Conservation (phyloP, 2,113 vertebrate species). For the Apodemus speciosus region DNA sequence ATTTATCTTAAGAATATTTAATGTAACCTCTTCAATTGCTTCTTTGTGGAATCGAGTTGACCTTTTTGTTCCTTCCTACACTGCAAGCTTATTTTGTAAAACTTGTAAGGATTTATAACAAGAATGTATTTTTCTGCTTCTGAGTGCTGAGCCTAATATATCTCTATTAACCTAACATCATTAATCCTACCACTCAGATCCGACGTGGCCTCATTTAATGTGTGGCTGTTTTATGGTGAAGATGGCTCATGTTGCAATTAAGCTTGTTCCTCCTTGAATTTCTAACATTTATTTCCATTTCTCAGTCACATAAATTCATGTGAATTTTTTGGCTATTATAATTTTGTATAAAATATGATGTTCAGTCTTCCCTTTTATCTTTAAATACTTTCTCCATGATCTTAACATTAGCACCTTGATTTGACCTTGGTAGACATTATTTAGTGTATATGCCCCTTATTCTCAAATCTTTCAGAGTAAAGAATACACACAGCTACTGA, state of each 20-base stretch:
- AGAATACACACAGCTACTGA: not conserved
- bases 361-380: not conserved
- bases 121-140: not conserved
- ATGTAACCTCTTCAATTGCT: not conserved
- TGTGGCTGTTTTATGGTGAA: constrained; percentile 32
- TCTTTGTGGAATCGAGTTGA: not conserved
- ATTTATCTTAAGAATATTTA: not conserved
- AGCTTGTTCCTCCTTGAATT: constrained; percentile 28
- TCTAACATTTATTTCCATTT: constrained; percentile 19
- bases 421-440: not conserved
- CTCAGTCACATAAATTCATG: not conserved
- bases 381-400: not conserved
- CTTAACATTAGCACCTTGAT: not conserved
- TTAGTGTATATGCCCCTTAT: not conserved
- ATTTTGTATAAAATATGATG: not conserved
- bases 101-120: not conserved
- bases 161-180: not conserved
- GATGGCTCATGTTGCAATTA: constrained; percentile 3
- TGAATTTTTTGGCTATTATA: not conserved
- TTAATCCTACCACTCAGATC: constrained; percentile 27
- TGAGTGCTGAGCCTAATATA: not conserved
- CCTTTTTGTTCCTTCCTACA: not conserved
- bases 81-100: not conserved
- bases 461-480: not conserved
- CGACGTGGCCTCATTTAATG: not conserved